Conservation (phyloP, 2,113 vertebrate species). For the Apistogramma diplotaenia region DNA sequence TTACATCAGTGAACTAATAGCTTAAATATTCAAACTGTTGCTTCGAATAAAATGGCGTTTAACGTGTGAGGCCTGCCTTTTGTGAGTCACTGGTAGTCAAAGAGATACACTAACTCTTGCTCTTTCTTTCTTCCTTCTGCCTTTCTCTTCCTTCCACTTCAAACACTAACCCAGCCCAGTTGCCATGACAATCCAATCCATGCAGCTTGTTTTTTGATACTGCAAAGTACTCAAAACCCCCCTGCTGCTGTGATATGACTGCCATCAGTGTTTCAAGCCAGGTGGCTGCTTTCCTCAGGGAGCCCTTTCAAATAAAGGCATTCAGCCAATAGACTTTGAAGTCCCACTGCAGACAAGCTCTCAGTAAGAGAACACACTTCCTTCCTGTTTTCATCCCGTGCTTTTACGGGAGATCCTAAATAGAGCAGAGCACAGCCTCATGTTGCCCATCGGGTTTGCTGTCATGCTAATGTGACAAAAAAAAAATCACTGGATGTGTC, state of each 20-base stretch:
- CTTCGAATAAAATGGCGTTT: slow-evolving; percentile 17
- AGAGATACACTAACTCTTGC: not conserved
- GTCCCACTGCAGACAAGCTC: slow-evolving; percentile 42
- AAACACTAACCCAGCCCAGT: slow-evolving; percentile 59
- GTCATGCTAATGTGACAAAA: not conserved
- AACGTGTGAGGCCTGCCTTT: slow-evolving; percentile 3
- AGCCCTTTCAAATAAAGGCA: slow-evolving; percentile 62
- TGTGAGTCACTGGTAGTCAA: not conserved
- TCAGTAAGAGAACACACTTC: slow-evolving; percentile 38
- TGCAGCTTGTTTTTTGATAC: slow-evolving; percentile 59
- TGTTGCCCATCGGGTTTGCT: slow-evolving; percentile 4
- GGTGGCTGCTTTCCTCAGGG: slow-evolving; percentile 62
- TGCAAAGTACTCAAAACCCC: slow-evolving; percentile 54
- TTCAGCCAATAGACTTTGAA: slow-evolving; percentile 66
- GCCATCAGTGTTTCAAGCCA: slow-evolving; percentile 45
- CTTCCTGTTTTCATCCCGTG: slow-evolving; percentile 33
- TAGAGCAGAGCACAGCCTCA: not conserved
- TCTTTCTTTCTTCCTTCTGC: not conserved
- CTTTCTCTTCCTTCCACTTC: slow-evolving; percentile 27
- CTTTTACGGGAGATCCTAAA: slow-evolving; percentile 19
- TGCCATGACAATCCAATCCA: slow-evolving; percentile 71
- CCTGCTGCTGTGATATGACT: slow-evolving; percentile 56
- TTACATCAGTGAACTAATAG: not conserved
- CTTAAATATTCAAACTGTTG: slow-evolving; percentile 1
- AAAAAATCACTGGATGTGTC: fast-evolving